phyloP scores from a whole-genome alignment of 2,888 invertebrate genomes.

The Amblyjoppa proteus region DNA sequence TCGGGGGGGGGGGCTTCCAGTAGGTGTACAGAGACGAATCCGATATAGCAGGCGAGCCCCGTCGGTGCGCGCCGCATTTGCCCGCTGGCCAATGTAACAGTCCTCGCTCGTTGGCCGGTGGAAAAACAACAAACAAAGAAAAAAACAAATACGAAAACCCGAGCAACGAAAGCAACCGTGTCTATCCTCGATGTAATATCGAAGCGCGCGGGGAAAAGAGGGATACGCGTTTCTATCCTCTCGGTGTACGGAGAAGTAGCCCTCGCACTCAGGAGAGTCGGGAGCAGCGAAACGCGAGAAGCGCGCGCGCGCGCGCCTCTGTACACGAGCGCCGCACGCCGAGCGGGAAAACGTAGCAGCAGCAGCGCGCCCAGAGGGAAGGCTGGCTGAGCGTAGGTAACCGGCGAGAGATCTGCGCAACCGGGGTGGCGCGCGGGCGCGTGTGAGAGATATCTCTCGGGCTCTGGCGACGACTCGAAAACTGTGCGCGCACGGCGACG shows the following conservation, averaged over 20 bases:
- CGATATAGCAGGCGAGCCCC: constrained; percentile 1
- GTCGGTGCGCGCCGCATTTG: constrained; percentile 6
- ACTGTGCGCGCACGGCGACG: not conserved
- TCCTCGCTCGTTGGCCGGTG: not conserved
- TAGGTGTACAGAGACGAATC: constrained; percentile 8
- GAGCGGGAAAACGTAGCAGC: constrained; percentile 61
- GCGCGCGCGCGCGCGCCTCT: not conserved
- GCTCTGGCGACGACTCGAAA: not conserved
- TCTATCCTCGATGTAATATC: constrained; percentile 5
- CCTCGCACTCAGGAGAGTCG: not conserved
- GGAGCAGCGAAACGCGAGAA: constrained; percentile 23
- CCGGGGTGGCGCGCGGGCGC: constrained; percentile 57
- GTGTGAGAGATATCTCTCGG: constrained; percentile 11
- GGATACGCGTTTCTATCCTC: not conserved
- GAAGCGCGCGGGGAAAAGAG: not conserved
- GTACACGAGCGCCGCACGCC: constrained; percentile 44
- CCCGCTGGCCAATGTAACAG: constrained; percentile 6
- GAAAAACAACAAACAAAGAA: not conserved
- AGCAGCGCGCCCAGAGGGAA: constrained; percentile 49
- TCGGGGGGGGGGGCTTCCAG: not conserved
- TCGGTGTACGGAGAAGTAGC: not conserved
- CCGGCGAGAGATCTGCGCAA: constrained; percentile 54
- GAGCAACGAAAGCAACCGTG: constrained; percentile 21
- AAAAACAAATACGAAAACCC: not conserved
- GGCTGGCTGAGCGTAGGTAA: constrained; percentile 58